Base-by-base conservation (phyloP, 2,888 invertebrate species). In the Ennomos fuscantarius region DNA sequence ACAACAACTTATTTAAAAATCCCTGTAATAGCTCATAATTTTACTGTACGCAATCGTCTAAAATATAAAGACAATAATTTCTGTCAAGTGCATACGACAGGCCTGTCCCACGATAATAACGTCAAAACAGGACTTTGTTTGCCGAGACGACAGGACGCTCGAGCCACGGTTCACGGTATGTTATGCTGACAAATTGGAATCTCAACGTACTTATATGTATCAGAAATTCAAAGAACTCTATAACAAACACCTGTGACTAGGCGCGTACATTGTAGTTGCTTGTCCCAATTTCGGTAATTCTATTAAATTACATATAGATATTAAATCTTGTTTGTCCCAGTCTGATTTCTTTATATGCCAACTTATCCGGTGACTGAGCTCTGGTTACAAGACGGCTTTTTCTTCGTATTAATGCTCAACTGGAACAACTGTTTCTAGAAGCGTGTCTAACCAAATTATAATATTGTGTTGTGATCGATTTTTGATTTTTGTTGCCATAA, bases 31-130 rank as follows among this genome's bases (percentile, higher is more conserved):
- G 6, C 24, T 6, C 24, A 24, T 24, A 24, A 24, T 24, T 24
- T 24, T 6, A 6, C 5, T 51, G 51, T 40, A 60, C 56, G 52
- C 67, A 63, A 69, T 67, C 61, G 57, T 53, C 56, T 56, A 61
- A 60, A 24, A 24, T 5, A 24, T 24, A 24, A 15, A 24, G 24
- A 65, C 49, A 70, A 73, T 71, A 68, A 69, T 70, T 68, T 66
- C 62, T 59, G 74, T 78, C 76, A 72, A 62, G 56, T 59, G 45
- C 76, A 80, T 73, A n/a, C n/a, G 67, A 55, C 54, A 65, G 43
- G 48, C 56, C 60, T 49, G 44, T 53, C 53, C 35, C 48, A 53
- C 49, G 63, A 65, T 55, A 64, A 55, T 68, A 66, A 72, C 63
- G 68, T 43, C 62, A 60, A 47, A 57, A 59, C 62, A 69, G 62